Evolutionary conservation across 2,797 vertebrate species (phyloP).

Genomic region (Aeoliscus strigatus): DNA sequence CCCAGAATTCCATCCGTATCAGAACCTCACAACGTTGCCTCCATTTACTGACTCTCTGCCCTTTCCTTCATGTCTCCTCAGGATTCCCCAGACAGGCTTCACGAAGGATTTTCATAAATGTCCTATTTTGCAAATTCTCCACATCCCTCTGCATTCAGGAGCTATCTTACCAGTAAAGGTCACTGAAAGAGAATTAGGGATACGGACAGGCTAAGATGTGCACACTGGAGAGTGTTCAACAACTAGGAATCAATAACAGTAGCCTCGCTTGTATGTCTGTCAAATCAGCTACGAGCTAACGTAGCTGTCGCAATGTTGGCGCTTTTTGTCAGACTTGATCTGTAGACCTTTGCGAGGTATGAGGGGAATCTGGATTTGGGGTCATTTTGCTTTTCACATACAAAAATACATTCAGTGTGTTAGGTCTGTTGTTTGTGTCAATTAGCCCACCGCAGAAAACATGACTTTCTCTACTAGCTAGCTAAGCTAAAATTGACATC

Average conservation of each 20-base stretch:
- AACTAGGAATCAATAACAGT: slow-evolving; percentile 64
- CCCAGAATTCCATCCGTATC: slow-evolving; percentile 55
- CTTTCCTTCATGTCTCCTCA: slow-evolving; percentile 68
- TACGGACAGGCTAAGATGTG: slow-evolving; percentile 64
- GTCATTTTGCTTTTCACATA: too few relatives aligned
- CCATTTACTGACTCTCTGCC: slow-evolving; percentile 60
- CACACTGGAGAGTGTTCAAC: slow-evolving; percentile 55
- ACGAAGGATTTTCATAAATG: slow-evolving; percentile 71
- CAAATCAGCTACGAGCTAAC: slow-evolving; percentile 37
- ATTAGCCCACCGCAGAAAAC: too few relatives aligned
- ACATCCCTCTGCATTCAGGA: slow-evolving; percentile 47
- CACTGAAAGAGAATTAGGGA: slow-evolving; percentile 60
- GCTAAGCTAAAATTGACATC: too few relatives aligned
- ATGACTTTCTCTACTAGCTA: too few relatives aligned
- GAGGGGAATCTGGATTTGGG: too few relatives aligned
- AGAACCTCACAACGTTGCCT: slow-evolving; percentile 54
- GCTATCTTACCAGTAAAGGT: slow-evolving; percentile 71
- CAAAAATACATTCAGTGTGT: too few relatives aligned
- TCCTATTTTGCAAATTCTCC: slow-evolving; percentile 68
- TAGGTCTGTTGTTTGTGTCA: too few relatives aligned
- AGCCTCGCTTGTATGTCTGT: slow-evolving; percentile 56
- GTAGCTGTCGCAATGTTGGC: slow-evolving; percentile 22
- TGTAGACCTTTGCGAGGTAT: too few relatives aligned
- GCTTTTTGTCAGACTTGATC: too few relatives aligned
- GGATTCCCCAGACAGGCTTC: slow-evolving; percentile 66